Evolutionary conservation across 1,140 invertebrate species (phyloP), one percentile per base, ranked within the genome.

Genomic region (Ooceraea biroi): DNA sequence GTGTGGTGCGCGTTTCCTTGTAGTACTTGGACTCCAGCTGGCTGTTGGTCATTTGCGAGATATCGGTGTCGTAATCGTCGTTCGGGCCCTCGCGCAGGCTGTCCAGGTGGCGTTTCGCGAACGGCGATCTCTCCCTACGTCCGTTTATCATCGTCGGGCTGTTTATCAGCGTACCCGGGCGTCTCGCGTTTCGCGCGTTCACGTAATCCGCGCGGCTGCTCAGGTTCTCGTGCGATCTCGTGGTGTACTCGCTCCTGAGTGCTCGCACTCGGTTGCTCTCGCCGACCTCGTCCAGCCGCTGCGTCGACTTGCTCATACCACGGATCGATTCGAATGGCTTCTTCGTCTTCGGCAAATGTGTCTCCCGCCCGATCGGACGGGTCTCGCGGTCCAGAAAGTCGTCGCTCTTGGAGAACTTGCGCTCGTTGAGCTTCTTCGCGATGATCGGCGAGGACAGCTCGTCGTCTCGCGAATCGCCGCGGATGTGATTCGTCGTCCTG

Each of bases 21-120:
- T 92, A 92, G n/a, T 93, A 94, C 72, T 93, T 93, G 0, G 91
- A 92, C 27, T 93, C 94, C 3, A 94, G 22, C 25, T 94, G 93
- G 48, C 92, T 94, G 73, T 90, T 94, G 0, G 93, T 94, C 65
- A 93, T 68, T 48, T 94, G 93, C 0, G 93, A 94, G 50, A 94
- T 94, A 27, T 94, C 94, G 0, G 93, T 94, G 68, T 94, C 92
- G 57, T 94, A 94, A 27, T 94, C 94, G 58, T 94, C 93, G 57
- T 92, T 92, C 0, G 92, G 91, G 0, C 90, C 90, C 50, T 94
- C 92, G 17, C 91, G 87, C 2, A 94, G 63, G 48, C 93, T 91
- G 10, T 93, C 92, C 17, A 93, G 48, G 14, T 91, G 90, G 1
- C 69, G 68, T 19, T 92, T 92, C 1, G 90, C 27, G 48, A 92